Base-by-base conservation (phyloP, 2,888 invertebrate genomes). In the Pheosia gnoma region DNA sequence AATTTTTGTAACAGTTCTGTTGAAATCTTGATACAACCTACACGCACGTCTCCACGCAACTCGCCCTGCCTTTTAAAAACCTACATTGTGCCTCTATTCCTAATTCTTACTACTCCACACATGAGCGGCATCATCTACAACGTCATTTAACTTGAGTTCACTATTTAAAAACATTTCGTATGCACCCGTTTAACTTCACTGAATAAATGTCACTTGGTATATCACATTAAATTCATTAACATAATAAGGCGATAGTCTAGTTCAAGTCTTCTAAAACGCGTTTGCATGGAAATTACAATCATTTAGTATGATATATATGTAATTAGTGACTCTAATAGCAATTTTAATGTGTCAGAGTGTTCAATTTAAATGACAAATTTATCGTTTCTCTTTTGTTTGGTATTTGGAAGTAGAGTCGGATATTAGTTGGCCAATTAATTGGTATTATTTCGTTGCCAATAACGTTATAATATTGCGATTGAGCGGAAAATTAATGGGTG, bases 121-220 rank as follows among this genome's bases (percentile, higher is more conserved):
- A 9, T 43, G 3, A 9, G 1, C 47, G n/a, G 43, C 8, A 11
- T 47, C 4, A 47, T 5, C 77, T 77, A 83, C 82, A 71, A 74
- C 77, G 75, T 63, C 51, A 67, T 72, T 80, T 85, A 86, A 85
- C 87, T 86, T 76, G 82, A 85, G 78, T 82, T 75, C 77, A 78
- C 79, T 75, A 81, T 84, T 84, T 77, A 10, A 77, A 69, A 70
- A 73, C 75, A 77, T 82, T 83, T 85, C 82, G 85, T 86, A 81
- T 84, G 81, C 72, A 74, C 83, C 78, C 62, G 62, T 60, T 60
- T 45, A 59, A 47, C 63, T 53, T 53, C 9, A 58, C 13, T 37
- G 38, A 49, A 60, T 65, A 74, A 77, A 78, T 72, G 71, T 77
- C 77, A 73, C 61, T 72, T 63, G 41, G 57, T 54, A 45, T 43